Evolutionary conservation across 2,113 vertebrate species (phyloP).

Genomic region (Australoheros scitulus): DNA sequence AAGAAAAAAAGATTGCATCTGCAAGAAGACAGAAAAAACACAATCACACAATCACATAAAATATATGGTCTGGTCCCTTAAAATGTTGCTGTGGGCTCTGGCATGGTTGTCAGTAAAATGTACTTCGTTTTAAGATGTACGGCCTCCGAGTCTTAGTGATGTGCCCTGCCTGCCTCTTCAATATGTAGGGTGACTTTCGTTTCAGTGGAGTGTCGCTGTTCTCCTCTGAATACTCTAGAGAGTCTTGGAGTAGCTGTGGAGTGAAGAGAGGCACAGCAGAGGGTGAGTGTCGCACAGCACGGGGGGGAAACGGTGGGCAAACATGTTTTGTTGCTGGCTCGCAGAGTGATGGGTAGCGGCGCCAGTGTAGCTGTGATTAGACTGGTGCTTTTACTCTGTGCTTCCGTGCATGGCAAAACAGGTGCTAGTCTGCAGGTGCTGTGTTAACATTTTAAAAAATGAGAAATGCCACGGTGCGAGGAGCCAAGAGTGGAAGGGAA

Average conservation of each 20-base stretch:
- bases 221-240: constrained; percentile 82
- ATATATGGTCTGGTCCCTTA: constrained; percentile 46
- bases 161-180: constrained; percentile 88
- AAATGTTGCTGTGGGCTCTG: constrained; percentile 28
- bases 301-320: not conserved
- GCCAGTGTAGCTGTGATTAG: constrained; percentile 7
- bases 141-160: constrained; percentile 91
- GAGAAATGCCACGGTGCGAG: not conserved
- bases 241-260: constrained; percentile 81
- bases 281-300: not conserved
- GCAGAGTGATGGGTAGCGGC: constrained; percentile 3
- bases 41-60: constrained; percentile 81
- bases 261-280: not conserved
- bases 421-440: constrained; percentile 27
- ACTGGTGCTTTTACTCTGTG: constrained; percentile 5
- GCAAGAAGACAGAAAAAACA: constrained; percentile 57
- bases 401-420: constrained; percentile 33
- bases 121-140: constrained; percentile 92
- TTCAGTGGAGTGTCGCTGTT: constrained; percentile 87
- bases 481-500: constrained; percentile 13
- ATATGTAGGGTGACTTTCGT: constrained; percentile 95
- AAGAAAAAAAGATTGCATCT: constrained; percentile 35
- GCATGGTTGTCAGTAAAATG: constrained; percentile 85
- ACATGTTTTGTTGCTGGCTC: constrained; percentile 23
- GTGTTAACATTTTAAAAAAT: not conserved